A percentile compares a stretch with the other conserved stretches of the same genome.
Evolutionary conservation across 2,888 invertebrate species (phyloP).

Genomic region (Ochropleura leucogaster): DNA sequence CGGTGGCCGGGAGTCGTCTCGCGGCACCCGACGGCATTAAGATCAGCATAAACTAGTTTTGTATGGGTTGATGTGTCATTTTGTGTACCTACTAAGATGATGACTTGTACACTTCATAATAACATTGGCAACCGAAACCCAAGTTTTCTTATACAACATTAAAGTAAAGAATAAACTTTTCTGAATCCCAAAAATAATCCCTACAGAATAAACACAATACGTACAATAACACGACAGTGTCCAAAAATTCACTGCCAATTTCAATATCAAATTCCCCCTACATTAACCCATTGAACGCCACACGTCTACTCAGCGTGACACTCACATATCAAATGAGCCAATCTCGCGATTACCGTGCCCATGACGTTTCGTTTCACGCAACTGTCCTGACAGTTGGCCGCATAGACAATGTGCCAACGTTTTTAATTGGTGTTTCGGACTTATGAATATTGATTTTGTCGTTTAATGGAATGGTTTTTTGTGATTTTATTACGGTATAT

Average conservation of each 20-base stretch:
- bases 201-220: background rate
- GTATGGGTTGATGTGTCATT: too few relatives aligned
- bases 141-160: background rate
- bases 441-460: conserved; percentile 65
- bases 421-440: conserved; percentile 64
- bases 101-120: background rate
- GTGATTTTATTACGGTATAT: conserved; percentile 26
- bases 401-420: conserved; percentile 70
- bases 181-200: background rate
- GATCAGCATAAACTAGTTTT: too few relatives aligned
- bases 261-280: conserved; percentile 55
- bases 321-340: conserved; percentile 80
- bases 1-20: too few relatives aligned
- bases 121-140: background rate
- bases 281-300: conserved; percentile 65
- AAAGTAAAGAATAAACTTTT: background rate
- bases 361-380: conserved; percentile 84
- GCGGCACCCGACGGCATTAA: too few relatives aligned
- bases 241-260: conserved; percentile 44
- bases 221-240: background rate
- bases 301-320: conserved; percentile 73
- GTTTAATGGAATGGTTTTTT: conserved; percentile 27
- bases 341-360: conserved; percentile 80
- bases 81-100: background rate
- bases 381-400: conserved; percentile 86